Percentiles rank a stretch among this genome's conserved stretches.
These are phyloP conservation scores for Melanotaenia trifasciata DNA, from an alignment of 2,797 vertebrate genomes.

Conservation along the genomic window DNA sequence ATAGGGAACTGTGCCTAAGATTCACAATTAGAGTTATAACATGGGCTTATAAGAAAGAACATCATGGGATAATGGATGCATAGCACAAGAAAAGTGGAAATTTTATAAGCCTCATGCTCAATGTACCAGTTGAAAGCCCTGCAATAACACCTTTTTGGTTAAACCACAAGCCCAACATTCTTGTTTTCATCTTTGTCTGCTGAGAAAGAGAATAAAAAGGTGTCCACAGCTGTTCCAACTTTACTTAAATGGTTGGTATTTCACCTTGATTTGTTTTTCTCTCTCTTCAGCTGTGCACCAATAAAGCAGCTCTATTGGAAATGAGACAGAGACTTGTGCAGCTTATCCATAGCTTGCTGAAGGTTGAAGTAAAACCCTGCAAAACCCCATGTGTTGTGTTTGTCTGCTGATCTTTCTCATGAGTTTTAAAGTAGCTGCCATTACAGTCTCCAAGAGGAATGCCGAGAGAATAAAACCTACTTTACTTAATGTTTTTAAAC, in stretches of 20 bases:
- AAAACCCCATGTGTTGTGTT: not conserved
- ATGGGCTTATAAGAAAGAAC: too few species aligned
- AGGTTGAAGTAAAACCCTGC: not conserved
- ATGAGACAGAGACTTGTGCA: slow-evolving; percentile 11
- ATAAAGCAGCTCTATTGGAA: slow-evolving; percentile 2
- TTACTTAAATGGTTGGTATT: not conserved
- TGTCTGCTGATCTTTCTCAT: not conserved
- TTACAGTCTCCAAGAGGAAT: not conserved
- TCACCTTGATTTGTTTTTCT: slow-evolving; percentile 20
- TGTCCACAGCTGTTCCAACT: slow-evolving; percentile 3
- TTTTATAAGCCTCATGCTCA: not conserved
- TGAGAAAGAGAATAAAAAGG: not conserved
- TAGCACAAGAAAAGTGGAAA: not conserved
- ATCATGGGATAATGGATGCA: not conserved
- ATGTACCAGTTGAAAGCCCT: not conserved
- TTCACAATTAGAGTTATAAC: too few species aligned
- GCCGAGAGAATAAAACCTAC: not conserved
- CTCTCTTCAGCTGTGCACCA: slow-evolving; percentile 5
- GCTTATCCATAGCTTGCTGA: not conserved
- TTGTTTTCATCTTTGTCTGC: not conserved
- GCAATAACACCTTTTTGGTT: not conserved
- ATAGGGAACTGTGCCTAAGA: too few species aligned
- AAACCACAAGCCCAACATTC: not conserved
- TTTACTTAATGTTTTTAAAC: not conserved
- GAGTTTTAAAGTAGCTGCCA: not conserved